phyloP scores from a whole-genome alignment of 2,888 invertebrate genomes.

The Trachelus stipa region DNA sequence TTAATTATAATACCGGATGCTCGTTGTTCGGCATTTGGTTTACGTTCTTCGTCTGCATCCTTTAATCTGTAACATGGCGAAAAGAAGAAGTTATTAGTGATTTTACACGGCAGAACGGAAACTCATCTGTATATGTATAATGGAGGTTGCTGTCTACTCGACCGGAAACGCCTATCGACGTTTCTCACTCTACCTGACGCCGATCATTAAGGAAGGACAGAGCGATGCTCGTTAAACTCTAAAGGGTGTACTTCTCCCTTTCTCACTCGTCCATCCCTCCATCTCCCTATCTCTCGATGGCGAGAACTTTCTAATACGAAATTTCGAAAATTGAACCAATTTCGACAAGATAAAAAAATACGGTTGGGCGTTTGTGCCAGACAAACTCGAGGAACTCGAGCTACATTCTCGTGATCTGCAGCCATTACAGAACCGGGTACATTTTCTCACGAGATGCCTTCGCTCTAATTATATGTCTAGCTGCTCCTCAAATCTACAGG shows the following conservation, averaged over 20 bases:
- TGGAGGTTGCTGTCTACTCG: background rate
- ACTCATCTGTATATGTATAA: background rate
- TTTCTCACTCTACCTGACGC: background rate
- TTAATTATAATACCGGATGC: conserved; percentile 8
- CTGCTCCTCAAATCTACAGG: conserved; percentile 60
- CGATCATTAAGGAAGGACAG: background rate
- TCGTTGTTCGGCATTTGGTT: conserved; percentile 38
- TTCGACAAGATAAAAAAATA: background rate
- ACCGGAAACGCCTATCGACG: conserved; percentile 3
- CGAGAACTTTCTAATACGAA: background rate
- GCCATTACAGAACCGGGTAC: conserved; percentile 53
- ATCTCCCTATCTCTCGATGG: background rate
- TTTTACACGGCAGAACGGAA: background rate
- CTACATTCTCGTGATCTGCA: conserved; percentile 49
- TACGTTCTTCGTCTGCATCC: conserved; percentile 50
- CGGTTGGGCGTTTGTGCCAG: background rate
- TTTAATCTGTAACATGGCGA: conserved; percentile 23
- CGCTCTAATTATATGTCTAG: conserved; percentile 64
- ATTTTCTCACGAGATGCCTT: conserved; percentile 62
- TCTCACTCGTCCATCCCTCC: background rate
- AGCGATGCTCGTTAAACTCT: background rate
- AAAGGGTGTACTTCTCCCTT: background rate
- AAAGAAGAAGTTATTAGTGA: background rate
- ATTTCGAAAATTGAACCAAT: background rate
- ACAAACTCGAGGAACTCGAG: conserved; percentile 1